A percentile compares a stretch with the other conserved stretches of the same genome.
These are phyloP conservation scores for Drosophila willistoni DNA, from an alignment of 1,140 invertebrate species.

Conservation along the genomic window DNA sequence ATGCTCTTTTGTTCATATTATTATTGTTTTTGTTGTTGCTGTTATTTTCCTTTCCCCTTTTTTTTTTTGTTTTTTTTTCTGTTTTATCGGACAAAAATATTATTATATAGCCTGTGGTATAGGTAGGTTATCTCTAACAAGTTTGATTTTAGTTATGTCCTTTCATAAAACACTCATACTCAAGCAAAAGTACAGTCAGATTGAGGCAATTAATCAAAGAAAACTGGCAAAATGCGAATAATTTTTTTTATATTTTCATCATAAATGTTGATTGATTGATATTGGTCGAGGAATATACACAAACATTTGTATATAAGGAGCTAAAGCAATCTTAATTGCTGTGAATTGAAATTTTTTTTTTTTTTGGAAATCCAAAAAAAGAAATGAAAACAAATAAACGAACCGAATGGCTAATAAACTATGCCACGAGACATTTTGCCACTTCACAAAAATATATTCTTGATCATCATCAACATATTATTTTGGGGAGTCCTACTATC, in stretches of 20 bases:
- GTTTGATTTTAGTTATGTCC: slow-evolving; percentile 11
- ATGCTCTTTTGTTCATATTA: neutral
- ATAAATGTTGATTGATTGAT: slow-evolving; percentile 56
- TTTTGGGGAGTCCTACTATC: slow-evolving; percentile 31
- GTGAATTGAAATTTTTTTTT: too few relatives aligned
- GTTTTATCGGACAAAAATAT: slow-evolving; percentile 12
- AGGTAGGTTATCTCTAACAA: slow-evolving; percentile 10
- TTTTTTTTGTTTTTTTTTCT: neutral
- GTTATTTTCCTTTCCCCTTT: slow-evolving; percentile 3
- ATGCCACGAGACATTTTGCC: slow-evolving; percentile 33
- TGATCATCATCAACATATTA: neutral
- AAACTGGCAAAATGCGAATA: slow-evolving; percentile 34
- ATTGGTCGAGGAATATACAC: slow-evolving; percentile 1
- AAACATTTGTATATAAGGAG: neutral
- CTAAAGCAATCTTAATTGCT: slow-evolving; percentile 28
- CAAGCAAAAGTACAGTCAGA: slow-evolving; percentile 1
- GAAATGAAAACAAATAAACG: neutral
- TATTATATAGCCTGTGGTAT: neutral
- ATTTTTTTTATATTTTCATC: slow-evolving; percentile 28
- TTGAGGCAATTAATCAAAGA: slow-evolving; percentile 50
- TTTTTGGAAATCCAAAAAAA: slow-evolving; percentile 21
- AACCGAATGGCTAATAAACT: neutral
- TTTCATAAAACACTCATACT: neutral
- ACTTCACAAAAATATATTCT: neutral
- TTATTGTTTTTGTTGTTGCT: neutral